Conservation (phyloP, 2,888 invertebrate genomes). For the Phengaris arion region DNA sequence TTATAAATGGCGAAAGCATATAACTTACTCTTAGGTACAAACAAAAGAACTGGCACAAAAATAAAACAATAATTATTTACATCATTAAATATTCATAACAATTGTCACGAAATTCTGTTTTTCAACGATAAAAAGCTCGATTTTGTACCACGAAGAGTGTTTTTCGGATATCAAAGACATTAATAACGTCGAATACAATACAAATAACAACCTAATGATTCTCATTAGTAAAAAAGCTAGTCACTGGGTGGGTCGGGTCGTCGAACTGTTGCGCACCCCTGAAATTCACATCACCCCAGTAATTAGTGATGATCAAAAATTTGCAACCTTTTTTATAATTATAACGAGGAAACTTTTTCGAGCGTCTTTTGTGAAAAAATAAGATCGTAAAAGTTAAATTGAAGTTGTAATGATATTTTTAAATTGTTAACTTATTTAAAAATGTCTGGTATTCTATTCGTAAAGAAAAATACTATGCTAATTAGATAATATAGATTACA, state of each 20-base stretch:
- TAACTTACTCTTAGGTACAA: too few relatives aligned
- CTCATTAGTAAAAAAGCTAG: slow-evolving; percentile 28
- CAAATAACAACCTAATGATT: slow-evolving; percentile 20
- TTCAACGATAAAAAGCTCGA: not conserved
- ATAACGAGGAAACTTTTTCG: slow-evolving; percentile 53
- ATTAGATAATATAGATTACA: too few relatives aligned
- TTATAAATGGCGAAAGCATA: too few relatives aligned
- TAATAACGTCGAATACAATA: not conserved
- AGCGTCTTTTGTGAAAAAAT: not conserved
- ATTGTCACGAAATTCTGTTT: not conserved
- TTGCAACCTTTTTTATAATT: slow-evolving; percentile 52
- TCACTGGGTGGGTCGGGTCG: slow-evolving; percentile 55
- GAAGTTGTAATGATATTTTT: slow-evolving; percentile 29
- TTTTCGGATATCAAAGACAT: slow-evolving; percentile 1
- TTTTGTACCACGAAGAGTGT: not conserved
- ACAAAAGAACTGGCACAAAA: too few relatives aligned
- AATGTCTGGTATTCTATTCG: too few relatives aligned
- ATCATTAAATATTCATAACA: too few relatives aligned
- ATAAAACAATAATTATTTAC: too few relatives aligned
- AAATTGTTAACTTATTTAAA: too few relatives aligned
- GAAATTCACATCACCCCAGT: slow-evolving; percentile 41
- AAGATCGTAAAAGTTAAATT: not conserved
- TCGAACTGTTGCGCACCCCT: slow-evolving; percentile 58
- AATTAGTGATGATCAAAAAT: slow-evolving; percentile 72
- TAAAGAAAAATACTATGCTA: too few relatives aligned